These are phyloP conservation scores for Myripristis jacobus DNA, from an alignment of 2,797 vertebrate genomes.

Conservation along the genomic window DNA sequence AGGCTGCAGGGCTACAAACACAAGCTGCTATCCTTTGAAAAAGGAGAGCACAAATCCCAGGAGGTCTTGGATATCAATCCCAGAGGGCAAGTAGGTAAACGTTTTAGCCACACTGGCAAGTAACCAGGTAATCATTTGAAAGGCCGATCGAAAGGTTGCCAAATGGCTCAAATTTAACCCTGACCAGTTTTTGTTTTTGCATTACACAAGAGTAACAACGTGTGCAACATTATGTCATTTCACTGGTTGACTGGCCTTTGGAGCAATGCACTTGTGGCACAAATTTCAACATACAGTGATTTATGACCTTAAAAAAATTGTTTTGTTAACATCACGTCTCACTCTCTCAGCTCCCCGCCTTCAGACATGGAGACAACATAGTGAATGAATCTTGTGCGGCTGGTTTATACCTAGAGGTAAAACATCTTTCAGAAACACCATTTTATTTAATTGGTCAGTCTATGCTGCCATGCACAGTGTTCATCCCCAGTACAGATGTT, in stretches of 20 bases:
- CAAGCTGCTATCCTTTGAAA: conserved; percentile 71
- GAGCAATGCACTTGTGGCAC: background rate
- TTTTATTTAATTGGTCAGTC: background rate
- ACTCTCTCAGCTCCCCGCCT: conserved; percentile 70
- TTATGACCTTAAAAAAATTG: background rate
- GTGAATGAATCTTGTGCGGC: conserved; percentile 74
- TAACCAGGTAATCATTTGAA: background rate
- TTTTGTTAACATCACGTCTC: background rate
- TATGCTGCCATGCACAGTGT: no score
- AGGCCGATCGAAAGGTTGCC: no score
- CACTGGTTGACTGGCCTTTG: background rate
- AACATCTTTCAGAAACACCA: background rate
- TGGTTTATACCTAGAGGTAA: conserved; percentile 81
- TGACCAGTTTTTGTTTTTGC: no score
- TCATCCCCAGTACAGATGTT: background rate
- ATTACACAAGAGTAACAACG: no score
- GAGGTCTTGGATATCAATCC: conserved; percentile 76
- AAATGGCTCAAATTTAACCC: no score
- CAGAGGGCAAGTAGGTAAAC: conserved; percentile 73
- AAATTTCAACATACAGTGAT: background rate
- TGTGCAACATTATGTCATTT: no score
- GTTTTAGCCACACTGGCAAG: background rate
- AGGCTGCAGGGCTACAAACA: conserved; percentile 72
- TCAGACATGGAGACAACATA: conserved; percentile 73
- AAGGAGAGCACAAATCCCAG: conserved; percentile 68